phyloP scores from a whole-genome alignment of 1,140 invertebrate species.

The Cyphomyrmex costatus region DNA sequence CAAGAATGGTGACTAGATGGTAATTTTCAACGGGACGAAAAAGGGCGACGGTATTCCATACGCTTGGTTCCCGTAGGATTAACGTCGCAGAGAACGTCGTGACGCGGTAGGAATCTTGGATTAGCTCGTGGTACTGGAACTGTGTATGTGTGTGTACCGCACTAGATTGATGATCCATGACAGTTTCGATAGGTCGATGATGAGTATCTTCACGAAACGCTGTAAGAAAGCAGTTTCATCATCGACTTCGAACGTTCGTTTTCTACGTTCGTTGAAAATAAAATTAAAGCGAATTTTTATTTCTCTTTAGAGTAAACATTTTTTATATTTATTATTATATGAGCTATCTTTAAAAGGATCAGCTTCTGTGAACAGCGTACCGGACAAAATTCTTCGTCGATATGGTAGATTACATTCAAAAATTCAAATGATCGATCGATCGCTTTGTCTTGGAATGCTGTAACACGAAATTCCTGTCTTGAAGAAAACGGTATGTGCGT shows the following conservation, averaged over 20 bases:
- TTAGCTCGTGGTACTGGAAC: constrained; percentile 39
- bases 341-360: background rate
- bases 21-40: constrained; percentile 70
- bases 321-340: constrained; percentile 16
- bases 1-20: constrained; percentile 75
- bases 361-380: background rate
- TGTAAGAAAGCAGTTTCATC: constrained; percentile 13
- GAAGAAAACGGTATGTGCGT: background rate
- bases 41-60: constrained; percentile 52
- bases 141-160: background rate
- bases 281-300: background rate
- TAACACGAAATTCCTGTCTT: constrained; percentile 8
- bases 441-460: constrained; percentile 49
- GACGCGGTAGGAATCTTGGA: constrained; percentile 68
- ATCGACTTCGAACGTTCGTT: background rate
- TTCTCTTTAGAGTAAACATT: background rate
- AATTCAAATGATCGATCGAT: constrained; percentile 30
- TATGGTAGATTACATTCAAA: background rate
- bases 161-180: constrained; percentile 21
- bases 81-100: constrained; percentile 47
- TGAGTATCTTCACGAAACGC: background rate
- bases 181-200: constrained; percentile 43
- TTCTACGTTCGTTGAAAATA: background rate
- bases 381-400: constrained; percentile 16
- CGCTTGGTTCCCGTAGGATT: constrained; percentile 66